Conservation (phyloP, 2,797 vertebrate genomes). For the Astyanax mexicanus region DNA sequence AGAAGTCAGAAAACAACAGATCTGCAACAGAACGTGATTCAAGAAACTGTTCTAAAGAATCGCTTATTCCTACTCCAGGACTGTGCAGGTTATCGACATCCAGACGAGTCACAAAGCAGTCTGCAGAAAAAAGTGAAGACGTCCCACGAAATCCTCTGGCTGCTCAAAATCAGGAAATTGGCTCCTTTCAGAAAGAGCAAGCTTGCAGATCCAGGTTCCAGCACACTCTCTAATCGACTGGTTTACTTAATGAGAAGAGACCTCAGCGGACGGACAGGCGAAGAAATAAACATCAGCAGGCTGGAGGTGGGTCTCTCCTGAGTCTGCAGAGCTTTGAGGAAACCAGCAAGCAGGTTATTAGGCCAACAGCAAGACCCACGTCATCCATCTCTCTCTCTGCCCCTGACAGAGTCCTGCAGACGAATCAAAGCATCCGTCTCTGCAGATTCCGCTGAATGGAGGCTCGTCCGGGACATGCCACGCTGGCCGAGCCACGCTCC, state of each 20-base stretch:
- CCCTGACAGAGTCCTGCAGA: neutral
- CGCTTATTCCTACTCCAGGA: too few relatives aligned
- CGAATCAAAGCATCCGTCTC: neutral
- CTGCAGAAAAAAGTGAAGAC: too few relatives aligned
- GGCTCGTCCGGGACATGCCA: neutral
- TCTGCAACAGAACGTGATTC: neutral
- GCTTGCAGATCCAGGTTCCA: conserved; percentile 32
- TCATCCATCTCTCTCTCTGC: neutral
- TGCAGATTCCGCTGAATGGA: neutral
- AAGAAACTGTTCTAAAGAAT: neutral
- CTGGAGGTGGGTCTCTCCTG: neutral
- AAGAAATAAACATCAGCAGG: conserved; percentile 12
- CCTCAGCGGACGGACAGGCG: conserved; percentile 5
- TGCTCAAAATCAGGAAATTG: conserved; percentile 3
- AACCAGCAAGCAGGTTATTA: conserved; percentile 9
- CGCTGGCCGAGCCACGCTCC: neutral
- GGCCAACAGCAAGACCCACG: conserved; percentile 20
- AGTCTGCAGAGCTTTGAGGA: neutral
- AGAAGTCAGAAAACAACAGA: too few relatives aligned
- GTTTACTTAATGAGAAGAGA: conserved; percentile 33
- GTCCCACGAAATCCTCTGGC: neutral
- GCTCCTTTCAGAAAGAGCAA: conserved; percentile 22
- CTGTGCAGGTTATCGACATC: too few relatives aligned
- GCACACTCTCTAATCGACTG: neutral
- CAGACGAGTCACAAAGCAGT: neutral